Evolutionary conservation across 2,797 vertebrate genomes (phyloP).

Genomic region (Kryptolebias ocellatus): DNA sequence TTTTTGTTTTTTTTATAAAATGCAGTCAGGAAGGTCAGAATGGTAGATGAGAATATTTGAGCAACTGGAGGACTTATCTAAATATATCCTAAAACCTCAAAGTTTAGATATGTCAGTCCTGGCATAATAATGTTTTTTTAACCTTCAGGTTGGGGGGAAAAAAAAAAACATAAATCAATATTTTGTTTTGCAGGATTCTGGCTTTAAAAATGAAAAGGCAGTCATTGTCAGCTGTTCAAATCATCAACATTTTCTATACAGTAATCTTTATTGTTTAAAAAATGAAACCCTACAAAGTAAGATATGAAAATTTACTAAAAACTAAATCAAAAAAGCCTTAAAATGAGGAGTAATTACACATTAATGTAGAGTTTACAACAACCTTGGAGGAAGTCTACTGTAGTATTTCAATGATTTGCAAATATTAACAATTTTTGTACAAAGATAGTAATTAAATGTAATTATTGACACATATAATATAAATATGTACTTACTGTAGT

Average conservation of each 20-base stretch:
- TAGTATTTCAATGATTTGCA: not conserved
- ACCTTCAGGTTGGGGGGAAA: too few relatives aligned
- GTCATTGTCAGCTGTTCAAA: too few relatives aligned
- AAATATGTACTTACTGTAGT: constrained; percentile 92
- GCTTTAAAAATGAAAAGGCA: not conserved
- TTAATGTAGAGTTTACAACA: too few relatives aligned
- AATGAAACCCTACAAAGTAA: not conserved
- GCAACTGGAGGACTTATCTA: not conserved
- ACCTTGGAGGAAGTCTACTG: too few relatives aligned
- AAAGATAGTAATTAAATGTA: not conserved
- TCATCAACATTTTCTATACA: not conserved
- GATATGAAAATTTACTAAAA: not conserved
- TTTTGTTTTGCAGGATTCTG: too few relatives aligned
- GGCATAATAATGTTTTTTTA: too few relatives aligned
- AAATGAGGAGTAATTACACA: not conserved
- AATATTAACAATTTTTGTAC: not conserved
- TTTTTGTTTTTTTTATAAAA: not conserved
- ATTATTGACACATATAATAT: not conserved
- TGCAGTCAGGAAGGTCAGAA: not conserved
- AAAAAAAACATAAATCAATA: too few relatives aligned
- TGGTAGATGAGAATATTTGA: not conserved
- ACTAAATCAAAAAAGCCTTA: not conserved
- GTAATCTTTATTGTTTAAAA: not conserved
- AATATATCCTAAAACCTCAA: too few relatives aligned
- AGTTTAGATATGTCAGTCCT: too few relatives aligned